A percentile compares a stretch with the other conserved stretches of the same genome.
phyloP scores from a whole-genome alignment of 1,140 invertebrate genomes.

The Chrysopa pallens region DNA sequence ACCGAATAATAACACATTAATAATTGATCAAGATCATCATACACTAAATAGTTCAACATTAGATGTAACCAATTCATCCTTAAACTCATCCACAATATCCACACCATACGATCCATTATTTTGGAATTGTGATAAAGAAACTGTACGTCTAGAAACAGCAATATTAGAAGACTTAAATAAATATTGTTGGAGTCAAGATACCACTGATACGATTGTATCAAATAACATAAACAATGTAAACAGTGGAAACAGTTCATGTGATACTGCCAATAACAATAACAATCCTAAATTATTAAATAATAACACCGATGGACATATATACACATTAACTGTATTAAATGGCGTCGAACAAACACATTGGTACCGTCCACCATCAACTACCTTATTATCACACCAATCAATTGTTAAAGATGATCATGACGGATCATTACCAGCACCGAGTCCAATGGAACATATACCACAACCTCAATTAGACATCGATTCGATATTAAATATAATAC shows the following conservation, averaged over 20 bases:
- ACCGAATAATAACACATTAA: constrained; percentile 45
- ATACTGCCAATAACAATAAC: constrained; percentile 15
- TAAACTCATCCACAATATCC: constrained; percentile 19
- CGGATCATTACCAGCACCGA: constrained; percentile 35
- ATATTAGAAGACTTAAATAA: constrained; percentile 65
- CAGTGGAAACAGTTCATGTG: constrained; percentile 9
- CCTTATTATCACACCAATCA: constrained; percentile 10
- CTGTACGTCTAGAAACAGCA: constrained; percentile 44
- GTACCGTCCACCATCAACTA: constrained; percentile 26
- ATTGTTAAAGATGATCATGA: constrained; percentile 27
- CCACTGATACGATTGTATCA: constrained; percentile 27
- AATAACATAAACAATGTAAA: constrained; percentile 28
- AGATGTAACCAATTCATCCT: constrained; percentile 14
- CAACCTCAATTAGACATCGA: constrained; percentile 40
- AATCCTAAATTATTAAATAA: constrained; percentile 8
- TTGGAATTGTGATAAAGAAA: constrained; percentile 51
- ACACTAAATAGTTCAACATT: constrained; percentile 21
- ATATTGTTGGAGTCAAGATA: constrained; percentile 54
- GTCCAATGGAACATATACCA: constrained; percentile 28
- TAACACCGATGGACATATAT: constrained; percentile 37
- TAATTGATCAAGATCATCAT: constrained; percentile 22
- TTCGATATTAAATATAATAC: constrained; percentile 39
- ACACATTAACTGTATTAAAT: constrained; percentile 45
- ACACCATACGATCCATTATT: constrained; percentile 33
- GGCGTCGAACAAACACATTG: constrained; percentile 30